Evolutionary conservation across 1,140 invertebrate genomes (phyloP), one percentile per base, ranked within the genome.

Genomic region (Octopus bimaculoides): DNA sequence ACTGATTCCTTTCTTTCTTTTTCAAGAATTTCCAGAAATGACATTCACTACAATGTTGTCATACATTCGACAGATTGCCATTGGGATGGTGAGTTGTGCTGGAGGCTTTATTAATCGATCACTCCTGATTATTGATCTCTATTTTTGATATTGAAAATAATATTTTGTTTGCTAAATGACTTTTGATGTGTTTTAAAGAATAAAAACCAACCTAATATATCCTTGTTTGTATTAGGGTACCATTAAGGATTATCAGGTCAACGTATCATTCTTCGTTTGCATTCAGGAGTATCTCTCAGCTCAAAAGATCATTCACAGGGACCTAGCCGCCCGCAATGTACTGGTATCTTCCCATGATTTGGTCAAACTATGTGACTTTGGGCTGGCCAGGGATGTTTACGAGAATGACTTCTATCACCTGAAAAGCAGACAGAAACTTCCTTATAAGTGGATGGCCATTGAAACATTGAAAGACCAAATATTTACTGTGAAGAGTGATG

Each of bases 301-400:
- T 9, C 85, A 84, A 55, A 86, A 86, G 56, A 87, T 86, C 81
- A 83, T 89, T 52, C 88, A 89, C 77, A 74, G 98, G 77, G 98
- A 99, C 91, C 91, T 99, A 17, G 97, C 97, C 0, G 95, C 95
- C 78, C 91, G 97, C 20, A 98, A 98, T 90, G 98, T 97, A 85
- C 89, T 98, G 14, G 95, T 98, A 5, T 98, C 96, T 10, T 93
- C 93, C 1, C 91, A 92, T 20, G 90, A 97, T 4, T 93, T 96
- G 14, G 84, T 91, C 12, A 91, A 91, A 82, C 88, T 92, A 8
- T 90, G 90, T 17, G 92, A 92, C 85, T 92, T 92, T 82, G 92
- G 92, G 6, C 82, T 92, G 14, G 89, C 91, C 8, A 81, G 91
- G 52, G 90, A 91, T 79, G 86, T 92, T 17, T 91, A 91, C 81